A percentile compares a stretch with the other conserved stretches of the same genome.
phyloP scores from a whole-genome alignment of 2,113 vertebrate species.

The Otocyon megalotis region DNA sequence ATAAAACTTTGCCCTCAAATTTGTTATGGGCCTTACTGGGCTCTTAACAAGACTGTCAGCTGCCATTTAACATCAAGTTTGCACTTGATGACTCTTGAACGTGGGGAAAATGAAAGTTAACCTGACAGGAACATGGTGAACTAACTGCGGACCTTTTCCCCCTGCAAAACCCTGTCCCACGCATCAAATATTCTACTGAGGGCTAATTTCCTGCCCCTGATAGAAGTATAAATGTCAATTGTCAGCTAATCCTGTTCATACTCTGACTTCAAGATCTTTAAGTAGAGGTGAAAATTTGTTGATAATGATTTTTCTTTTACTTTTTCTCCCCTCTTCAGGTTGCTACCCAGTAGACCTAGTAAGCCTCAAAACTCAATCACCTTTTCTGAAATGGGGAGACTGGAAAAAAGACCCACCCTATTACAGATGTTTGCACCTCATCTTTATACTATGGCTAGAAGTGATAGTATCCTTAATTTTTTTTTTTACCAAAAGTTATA shows the following conservation, averaged over 20 bases:
- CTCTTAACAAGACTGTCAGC: neutral
- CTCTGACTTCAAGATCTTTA: slow-evolving; percentile 38
- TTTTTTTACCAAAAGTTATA: neutral
- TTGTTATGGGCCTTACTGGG: neutral
- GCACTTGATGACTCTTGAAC: neutral
- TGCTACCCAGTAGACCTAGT: neutral
- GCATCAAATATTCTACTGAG: neutral
- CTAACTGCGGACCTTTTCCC: neutral
- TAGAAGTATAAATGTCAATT: slow-evolving; percentile 20
- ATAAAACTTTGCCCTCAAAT: slow-evolving; percentile 21
- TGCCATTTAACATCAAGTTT: neutral
- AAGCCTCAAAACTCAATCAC: slow-evolving; percentile 26
- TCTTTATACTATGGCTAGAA: neutral
- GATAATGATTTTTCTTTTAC: slow-evolving; percentile 1
- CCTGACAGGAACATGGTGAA: slow-evolving; percentile 43
- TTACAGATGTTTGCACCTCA: neutral
- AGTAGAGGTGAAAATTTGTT: neutral
- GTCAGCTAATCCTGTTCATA: neutral
- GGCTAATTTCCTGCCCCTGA: slow-evolving; percentile 16
- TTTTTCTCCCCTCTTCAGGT: neutral
- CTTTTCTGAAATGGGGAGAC: neutral
- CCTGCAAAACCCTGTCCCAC: neutral
- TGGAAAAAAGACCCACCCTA: neutral
- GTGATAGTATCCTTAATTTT: neutral
- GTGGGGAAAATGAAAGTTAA: slow-evolving; percentile 49